Evolutionary conservation across 2,888 invertebrate species (phyloP), one percentile per base, ranked within the genome.

Genomic region (Catocala nupta): DNA sequence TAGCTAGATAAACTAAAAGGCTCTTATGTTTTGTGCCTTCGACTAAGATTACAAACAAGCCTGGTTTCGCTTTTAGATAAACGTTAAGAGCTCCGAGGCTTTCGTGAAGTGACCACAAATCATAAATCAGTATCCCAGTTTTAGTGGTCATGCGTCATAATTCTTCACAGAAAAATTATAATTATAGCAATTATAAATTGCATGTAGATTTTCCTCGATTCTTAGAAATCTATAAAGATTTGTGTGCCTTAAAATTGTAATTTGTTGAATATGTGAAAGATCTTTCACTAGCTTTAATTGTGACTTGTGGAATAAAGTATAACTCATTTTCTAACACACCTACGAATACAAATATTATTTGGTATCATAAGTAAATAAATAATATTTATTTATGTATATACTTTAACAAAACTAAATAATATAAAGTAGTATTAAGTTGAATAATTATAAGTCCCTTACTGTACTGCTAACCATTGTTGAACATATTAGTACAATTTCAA

Each of bases 61-160:
- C 80, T 81, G 79, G 67, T 72, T 73, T 71, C 73, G 78, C 81
- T 83, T 86, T 85, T 75, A 87, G 87, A 89, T 88, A 86, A 86
- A 83, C 75, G 78, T 80, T 86, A 82, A 88, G 73, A 85, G 85
- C 76, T 77, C 73, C 59, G 72, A 77, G 71, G 78, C 77, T 72
- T 68, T 59, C 59, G 67, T 81, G 72, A 59, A 59, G 81, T 82
- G 74, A 74, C 85, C 82, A 78, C 65, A 61, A 50, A 42, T 51
- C 48, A 48, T 59, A 64, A 59, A 63, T 59, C 59, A 59, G 7
- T 59, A 48, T 54, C 55, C 36, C 42, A 59, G 45, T 44, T 34
- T 44, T 48, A 36, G 47, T 13, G 34, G 36, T 9, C 12, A 59
- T 55, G 43, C 59, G 54, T 60, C 54, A 60, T 51, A 34, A 12